Conservation (phyloP, 2,888 invertebrate species). For the Oxycera nigricornis region DNA sequence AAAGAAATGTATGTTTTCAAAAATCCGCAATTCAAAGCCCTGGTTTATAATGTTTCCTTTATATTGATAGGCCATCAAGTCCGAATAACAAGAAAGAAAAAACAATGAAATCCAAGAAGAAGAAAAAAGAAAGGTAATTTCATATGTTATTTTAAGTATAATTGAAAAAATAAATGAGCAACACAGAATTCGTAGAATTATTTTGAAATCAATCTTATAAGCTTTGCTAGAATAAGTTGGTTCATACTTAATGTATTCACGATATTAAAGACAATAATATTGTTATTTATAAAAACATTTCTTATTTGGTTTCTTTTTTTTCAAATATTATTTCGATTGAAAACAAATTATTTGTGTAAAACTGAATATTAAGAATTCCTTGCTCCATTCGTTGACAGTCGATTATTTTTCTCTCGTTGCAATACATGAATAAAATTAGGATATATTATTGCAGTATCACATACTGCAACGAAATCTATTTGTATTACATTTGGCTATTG, state of each 20-base stretch:
- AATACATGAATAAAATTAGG: slow-evolving; percentile 49
- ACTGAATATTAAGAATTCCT: slow-evolving; percentile 39
- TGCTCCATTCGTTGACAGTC: slow-evolving; percentile 45
- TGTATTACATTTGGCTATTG: slow-evolving; percentile 12
- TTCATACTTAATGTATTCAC: too few relatives aligned
- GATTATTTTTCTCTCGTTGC: slow-evolving; percentile 51
- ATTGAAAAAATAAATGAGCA: too few relatives aligned
- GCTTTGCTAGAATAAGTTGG: too few relatives aligned
- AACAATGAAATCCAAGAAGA: slow-evolving; percentile 81
- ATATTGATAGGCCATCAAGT: slow-evolving; percentile 68
- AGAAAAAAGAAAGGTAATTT: slow-evolving; percentile 75
- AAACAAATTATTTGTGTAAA: slow-evolving; percentile 33
- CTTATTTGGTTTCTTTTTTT: slow-evolving; percentile 35
- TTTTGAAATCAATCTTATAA: too few relatives aligned
- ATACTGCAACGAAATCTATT: slow-evolving; percentile 22
- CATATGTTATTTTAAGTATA: too few relatives aligned
- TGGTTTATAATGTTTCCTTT: background rate
- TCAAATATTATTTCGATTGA: slow-evolving; percentile 39
- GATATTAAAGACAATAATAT: too few relatives aligned
- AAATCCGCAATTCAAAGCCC: slow-evolving; percentile 32
- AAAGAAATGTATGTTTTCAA: slow-evolving; percentile 68
- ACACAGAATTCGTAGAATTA: too few relatives aligned
- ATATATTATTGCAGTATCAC: slow-evolving; percentile 38
- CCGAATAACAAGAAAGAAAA: slow-evolving; percentile 77
- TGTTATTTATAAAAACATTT: too few relatives aligned